phyloP scores from a whole-genome alignment of 2,113 vertebrate genomes.

The Echinops telfairi region DNA sequence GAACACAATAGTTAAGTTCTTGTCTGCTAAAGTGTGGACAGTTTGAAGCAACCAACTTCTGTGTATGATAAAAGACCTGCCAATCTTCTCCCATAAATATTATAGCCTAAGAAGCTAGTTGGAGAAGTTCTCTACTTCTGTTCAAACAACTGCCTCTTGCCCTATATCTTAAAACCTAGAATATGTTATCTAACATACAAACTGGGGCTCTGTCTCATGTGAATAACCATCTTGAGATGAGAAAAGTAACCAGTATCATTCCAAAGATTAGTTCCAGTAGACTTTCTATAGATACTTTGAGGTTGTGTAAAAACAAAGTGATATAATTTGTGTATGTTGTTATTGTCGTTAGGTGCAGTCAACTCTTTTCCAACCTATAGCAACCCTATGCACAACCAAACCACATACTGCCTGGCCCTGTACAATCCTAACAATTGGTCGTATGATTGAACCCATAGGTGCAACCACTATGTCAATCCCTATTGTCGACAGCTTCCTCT shows the following conservation, averaged over 20 bases:
- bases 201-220: not conserved
- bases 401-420: too few species aligned
- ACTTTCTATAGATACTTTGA: not conserved
- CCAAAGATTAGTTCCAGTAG: not conserved
- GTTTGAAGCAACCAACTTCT: not conserved
- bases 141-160: too few species aligned
- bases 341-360: too few species aligned
- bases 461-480: too few species aligned
- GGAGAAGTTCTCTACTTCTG: too few species aligned
- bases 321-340: not conserved
- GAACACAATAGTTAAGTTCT: not conserved
- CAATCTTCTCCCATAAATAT: not conserved
- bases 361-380: too few species aligned
- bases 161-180: not conserved
- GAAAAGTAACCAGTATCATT: not conserved
- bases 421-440: too few species aligned
- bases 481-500: too few species aligned
- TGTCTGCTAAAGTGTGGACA: not conserved
- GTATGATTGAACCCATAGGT: too few species aligned
- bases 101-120: not conserved
- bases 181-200: not conserved
- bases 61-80: not conserved
- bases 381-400: too few species aligned
- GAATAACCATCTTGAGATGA: not conserved
- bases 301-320: not conserved